Evolutionary conservation across 2,113 vertebrate genomes (phyloP).

Genomic region (Vombatus ursinus): DNA sequence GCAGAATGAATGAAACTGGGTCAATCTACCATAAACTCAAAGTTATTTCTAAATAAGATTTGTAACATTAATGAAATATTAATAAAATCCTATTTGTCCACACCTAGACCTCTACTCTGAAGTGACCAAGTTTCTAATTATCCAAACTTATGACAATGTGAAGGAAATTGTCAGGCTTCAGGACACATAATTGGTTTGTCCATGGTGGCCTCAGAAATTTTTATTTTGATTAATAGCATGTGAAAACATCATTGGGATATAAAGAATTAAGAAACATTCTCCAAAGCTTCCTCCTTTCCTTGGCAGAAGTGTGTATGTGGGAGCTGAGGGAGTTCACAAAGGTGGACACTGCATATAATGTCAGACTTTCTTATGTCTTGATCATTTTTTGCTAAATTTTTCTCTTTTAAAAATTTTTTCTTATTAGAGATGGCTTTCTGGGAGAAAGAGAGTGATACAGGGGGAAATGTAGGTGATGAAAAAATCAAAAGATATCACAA

Average conservation of each 20-base stretch:
- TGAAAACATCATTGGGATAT: slow-evolving; percentile 28
- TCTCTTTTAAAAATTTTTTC: neutral
- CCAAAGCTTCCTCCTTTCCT: slow-evolving; percentile 11
- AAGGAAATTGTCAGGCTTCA: slow-evolving; percentile 48
- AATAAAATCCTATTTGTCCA: slow-evolving; percentile 4
- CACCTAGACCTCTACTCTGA: slow-evolving; percentile 10
- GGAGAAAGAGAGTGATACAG: neutral
- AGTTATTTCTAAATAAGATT: slow-evolving; percentile 24
- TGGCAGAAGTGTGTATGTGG: neutral
- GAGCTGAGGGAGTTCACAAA: neutral
- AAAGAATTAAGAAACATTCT: slow-evolving; percentile 42
- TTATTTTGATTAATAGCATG: slow-evolving; percentile 52
- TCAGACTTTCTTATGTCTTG: neutral
- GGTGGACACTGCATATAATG: neutral
- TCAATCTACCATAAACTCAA: slow-evolving; percentile 4
- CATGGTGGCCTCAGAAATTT: slow-evolving; percentile 36
- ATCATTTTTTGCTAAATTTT: neutral
- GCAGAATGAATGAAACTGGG: neutral
- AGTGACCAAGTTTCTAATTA: slow-evolving; percentile 19
- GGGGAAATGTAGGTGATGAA: neutral
- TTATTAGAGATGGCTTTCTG: neutral
- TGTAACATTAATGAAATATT: neutral
- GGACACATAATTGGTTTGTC: slow-evolving; percentile 24
- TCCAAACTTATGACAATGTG: slow-evolving; percentile 24
- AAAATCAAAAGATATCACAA: neutral